Conservation (phyloP, 2,888 invertebrate genomes). For the Callosobruchus maculatus region DNA sequence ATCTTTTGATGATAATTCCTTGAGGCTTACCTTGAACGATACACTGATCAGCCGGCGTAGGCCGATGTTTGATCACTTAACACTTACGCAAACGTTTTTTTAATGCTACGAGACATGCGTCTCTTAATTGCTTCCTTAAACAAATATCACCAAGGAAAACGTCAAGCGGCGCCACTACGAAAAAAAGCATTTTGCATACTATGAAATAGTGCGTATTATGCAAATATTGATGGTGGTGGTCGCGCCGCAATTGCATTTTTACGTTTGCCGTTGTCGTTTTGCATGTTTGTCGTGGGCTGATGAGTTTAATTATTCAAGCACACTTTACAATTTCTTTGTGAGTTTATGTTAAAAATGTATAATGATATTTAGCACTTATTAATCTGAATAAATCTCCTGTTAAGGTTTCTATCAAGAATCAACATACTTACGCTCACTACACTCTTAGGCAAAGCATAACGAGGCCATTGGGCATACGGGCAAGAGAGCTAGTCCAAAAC, state of each 20-base stretch:
- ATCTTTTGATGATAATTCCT: neutral
- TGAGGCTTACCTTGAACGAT: neutral
- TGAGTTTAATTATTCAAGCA: neutral
- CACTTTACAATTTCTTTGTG: neutral
- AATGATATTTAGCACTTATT: too few species aligned
- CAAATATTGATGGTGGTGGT: neutral
- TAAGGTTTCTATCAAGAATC: too few species aligned
- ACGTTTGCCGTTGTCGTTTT: neutral
- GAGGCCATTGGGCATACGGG: too few species aligned
- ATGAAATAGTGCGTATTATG: neutral
- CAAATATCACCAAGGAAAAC: slow-evolving; percentile 10
- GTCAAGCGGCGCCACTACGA: neutral
- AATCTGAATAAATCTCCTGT: too few species aligned
- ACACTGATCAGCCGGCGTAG: neutral
- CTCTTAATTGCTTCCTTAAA: slow-evolving; percentile 15
- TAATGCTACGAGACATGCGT: neutral
- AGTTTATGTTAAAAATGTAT: too few species aligned
- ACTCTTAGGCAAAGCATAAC: too few species aligned
- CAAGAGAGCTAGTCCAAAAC: too few species aligned
- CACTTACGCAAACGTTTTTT: neutral
- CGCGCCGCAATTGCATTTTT: neutral
- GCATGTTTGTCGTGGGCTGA: neutral
- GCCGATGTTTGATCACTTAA: neutral
- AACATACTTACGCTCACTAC: too few species aligned
- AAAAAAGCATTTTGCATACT: neutral